Evolutionary conservation across 2,888 invertebrate genomes (phyloP).

Genomic region (Drosophila affinis): DNA sequence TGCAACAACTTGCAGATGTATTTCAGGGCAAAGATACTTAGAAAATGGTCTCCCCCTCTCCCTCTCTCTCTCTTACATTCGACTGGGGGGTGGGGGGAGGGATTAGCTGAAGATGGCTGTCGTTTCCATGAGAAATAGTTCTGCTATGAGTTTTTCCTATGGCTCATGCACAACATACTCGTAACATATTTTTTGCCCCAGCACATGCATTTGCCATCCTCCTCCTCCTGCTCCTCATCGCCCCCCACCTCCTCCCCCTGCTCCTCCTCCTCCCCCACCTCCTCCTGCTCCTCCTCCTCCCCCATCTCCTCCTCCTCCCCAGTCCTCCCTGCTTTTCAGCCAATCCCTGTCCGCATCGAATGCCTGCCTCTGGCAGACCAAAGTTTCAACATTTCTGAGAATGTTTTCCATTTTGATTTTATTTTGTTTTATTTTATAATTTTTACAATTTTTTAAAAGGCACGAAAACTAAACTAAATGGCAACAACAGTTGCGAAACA

Average conservation of each 20-base stretch:
- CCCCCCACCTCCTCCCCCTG: neutral
- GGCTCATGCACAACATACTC: neutral
- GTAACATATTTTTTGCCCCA: neutral
- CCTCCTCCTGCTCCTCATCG: neutral
- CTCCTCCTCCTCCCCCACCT: too few species aligned
- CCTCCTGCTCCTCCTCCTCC: neutral
- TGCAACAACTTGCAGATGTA: neutral
- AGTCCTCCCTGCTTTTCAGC: neutral
- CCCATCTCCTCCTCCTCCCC: neutral
- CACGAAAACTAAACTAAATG: conserved; percentile 62
- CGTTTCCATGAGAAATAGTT: neutral
- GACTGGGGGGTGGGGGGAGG: neutral
- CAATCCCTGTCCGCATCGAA: neutral
- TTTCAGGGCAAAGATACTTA: neutral
- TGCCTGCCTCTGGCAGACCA: neutral
- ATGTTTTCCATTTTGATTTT: conserved; percentile 16
- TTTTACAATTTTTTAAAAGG: conserved; percentile 41
- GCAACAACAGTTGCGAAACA: conserved; percentile 65
- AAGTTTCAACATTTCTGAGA: conserved; percentile 11
- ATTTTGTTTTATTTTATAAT: conserved; percentile 5
- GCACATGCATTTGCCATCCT: neutral
- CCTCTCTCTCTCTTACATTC: neutral
- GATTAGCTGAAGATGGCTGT: neutral
- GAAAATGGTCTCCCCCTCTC: neutral
- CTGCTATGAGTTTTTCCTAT: neutral